Evolutionary conservation across 2,797 vertebrate genomes (phyloP).

Genomic region (Helicolenus hilgendorfi): DNA sequence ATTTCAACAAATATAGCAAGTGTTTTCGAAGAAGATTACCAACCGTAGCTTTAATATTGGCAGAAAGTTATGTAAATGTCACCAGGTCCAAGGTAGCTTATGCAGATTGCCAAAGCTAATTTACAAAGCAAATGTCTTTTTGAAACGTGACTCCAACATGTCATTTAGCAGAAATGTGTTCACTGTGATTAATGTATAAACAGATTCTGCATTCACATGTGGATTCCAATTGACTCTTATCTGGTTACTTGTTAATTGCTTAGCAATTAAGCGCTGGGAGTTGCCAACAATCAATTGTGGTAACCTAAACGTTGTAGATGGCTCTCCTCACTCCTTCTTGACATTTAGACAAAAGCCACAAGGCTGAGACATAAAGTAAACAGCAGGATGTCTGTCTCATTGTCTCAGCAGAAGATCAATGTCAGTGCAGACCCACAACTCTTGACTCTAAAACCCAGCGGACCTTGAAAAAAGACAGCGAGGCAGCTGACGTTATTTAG

Average conservation of each 20-base stretch:
- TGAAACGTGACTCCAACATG: no score
- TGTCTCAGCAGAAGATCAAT: constrained; percentile 20
- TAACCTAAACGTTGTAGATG: neutral
- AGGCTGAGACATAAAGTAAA: neutral
- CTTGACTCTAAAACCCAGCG: constrained; percentile 5
- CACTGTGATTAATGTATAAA: no score
- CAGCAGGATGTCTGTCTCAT: neutral
- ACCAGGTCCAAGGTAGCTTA: no score
- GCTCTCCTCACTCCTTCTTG: neutral
- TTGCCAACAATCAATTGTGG: neutral
- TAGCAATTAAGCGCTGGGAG: neutral
- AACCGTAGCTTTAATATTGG: no score
- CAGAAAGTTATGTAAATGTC: no score
- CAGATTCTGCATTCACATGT: no score
- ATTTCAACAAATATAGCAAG: neutral
- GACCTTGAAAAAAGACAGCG: neutral
- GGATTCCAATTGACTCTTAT: constrained; percentile 1
- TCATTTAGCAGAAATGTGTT: no score
- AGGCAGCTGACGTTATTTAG: neutral
- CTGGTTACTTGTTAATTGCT: constrained; percentile 2
- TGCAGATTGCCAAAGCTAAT: no score
- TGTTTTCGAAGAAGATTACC: neutral
- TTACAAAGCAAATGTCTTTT: no score
- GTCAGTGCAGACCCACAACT: constrained; percentile 9
- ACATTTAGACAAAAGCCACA: constrained; percentile 39